Percentiles rank a stretch among this genome's conserved stretches.
Conservation (phyloP, 2,797 vertebrate genomes). For the Allobates femoralis region DNA sequence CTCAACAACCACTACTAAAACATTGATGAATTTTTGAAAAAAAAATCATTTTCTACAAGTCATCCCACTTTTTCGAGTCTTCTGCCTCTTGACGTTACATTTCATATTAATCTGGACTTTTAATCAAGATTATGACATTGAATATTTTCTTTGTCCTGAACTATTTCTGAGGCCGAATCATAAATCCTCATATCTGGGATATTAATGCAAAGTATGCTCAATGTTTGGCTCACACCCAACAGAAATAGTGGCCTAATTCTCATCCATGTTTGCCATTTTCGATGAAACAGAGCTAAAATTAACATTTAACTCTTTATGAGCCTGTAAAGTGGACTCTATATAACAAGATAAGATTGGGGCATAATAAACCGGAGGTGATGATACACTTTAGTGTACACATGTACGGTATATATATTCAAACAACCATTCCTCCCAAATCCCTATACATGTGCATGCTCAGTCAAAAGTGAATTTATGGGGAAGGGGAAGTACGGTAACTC, state of each 20-base stretch:
- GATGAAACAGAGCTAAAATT: not conserved
- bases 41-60: not conserved
- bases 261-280: slow-evolving; percentile 65
- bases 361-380: not conserved
- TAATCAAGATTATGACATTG: slow-evolving; percentile 55
- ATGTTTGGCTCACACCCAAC: slow-evolving; percentile 68
- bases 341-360: not conserved
- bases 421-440: too few relatives aligned
- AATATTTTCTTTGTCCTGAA: slow-evolving; percentile 41
- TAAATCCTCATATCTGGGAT: slow-evolving; percentile 64
- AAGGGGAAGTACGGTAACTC: too few relatives aligned
- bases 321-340: not conserved
- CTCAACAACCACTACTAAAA: slow-evolving; percentile 10
- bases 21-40: slow-evolving; percentile 15
- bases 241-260: slow-evolving; percentile 72
- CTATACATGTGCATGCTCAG: too few relatives aligned
- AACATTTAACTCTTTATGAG: not conserved
- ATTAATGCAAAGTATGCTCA: slow-evolving; percentile 66
- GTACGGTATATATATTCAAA: too few relatives aligned
- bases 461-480: too few relatives aligned
- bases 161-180: slow-evolving; percentile 35
- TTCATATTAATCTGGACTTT: slow-evolving; percentile 53
- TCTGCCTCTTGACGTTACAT: slow-evolving; percentile 24
- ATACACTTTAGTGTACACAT: too few relatives aligned
- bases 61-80: slow-evolving; percentile 14